These are phyloP conservation scores for Chinchilla lanigera DNA, from an alignment of 2,113 vertebrate genomes.

Conservation along the genomic window DNA sequence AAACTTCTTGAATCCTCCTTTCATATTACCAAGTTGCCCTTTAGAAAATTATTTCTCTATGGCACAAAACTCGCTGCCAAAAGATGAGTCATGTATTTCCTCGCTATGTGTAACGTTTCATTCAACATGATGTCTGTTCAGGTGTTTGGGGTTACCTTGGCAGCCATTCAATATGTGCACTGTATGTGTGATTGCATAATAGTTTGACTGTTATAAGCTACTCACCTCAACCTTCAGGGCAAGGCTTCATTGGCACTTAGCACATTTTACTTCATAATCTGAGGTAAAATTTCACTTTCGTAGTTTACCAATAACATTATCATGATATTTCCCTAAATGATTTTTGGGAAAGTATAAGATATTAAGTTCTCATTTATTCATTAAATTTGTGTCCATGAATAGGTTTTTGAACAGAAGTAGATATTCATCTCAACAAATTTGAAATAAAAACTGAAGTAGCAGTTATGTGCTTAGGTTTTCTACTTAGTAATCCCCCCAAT, in stretches of 20 bases:
- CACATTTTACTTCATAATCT: neutral
- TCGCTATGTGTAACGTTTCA: constrained; percentile 2
- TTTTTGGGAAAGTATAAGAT: constrained; percentile 28
- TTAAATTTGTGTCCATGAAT: neutral
- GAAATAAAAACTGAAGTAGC: neutral
- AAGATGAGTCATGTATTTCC: constrained; percentile 66
- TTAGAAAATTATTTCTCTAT: constrained; percentile 64
- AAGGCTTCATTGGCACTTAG: neutral
- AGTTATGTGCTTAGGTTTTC: neutral
- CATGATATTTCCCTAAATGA: neutral
- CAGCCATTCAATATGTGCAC: neutral
- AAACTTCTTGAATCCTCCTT: constrained; percentile 51
- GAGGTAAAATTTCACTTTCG: neutral
- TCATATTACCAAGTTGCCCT: constrained; percentile 40
- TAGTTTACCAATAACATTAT: neutral
- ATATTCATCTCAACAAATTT: neutral
- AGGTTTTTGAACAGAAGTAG: neutral
- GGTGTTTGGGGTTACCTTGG: constrained; percentile 16
- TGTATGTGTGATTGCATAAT: neutral
- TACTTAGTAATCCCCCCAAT: neutral
- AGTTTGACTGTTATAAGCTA: neutral
- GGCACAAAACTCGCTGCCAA: constrained; percentile 29
- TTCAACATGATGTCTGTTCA: neutral
- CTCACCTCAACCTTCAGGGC: neutral
- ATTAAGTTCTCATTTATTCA: constrained; percentile 19